Conservation (phyloP, 2,113 vertebrate genomes). For the Aptenodytes patagonicus region DNA sequence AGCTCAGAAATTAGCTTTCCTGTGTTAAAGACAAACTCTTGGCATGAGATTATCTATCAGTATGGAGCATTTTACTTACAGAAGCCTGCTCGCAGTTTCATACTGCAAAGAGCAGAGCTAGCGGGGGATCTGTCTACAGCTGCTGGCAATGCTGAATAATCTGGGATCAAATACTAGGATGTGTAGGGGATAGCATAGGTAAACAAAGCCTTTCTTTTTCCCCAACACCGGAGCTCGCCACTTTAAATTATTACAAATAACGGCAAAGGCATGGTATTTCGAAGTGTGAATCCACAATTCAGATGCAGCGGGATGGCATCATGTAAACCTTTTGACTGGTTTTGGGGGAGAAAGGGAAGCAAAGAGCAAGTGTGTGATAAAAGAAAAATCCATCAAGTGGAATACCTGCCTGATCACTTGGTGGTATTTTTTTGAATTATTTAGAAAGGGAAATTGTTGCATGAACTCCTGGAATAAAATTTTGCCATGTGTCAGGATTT, state of each 20-base stretch:
- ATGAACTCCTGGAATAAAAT: not conserved
- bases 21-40: not conserved
- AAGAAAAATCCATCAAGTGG: not conserved
- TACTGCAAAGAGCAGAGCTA: not conserved
- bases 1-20: not conserved
- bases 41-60: not conserved
- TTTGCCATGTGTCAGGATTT: not conserved
- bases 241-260: not conserved
- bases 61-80: not conserved
- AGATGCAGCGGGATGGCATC: not conserved
- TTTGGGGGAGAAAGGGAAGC: not conserved
- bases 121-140: not conserved
- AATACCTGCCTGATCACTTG: not conserved
- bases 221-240: not conserved
- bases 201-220: not conserved
- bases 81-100: not conserved
- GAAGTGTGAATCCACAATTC: not conserved
- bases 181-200: not conserved
- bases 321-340: not conserved
- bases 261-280: accelerated
- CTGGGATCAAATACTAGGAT: not conserved
- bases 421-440: not conserved
- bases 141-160: not conserved
- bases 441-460: not conserved
- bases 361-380: not conserved